Evolutionary conservation across 2,797 vertebrate genomes (phyloP).

Genomic region (Mormyrus proboscirostris): DNA sequence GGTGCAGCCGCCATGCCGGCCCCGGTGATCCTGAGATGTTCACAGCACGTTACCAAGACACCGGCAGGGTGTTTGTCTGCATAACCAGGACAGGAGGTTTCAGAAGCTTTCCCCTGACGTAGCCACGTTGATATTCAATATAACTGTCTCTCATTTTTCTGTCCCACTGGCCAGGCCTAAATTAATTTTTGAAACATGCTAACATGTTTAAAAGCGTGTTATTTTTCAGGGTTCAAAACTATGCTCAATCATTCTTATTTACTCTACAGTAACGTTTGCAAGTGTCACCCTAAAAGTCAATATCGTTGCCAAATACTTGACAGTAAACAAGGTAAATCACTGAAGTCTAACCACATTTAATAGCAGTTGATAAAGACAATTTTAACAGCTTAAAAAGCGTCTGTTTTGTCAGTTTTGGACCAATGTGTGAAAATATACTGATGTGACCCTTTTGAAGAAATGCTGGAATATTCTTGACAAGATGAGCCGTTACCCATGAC

Average conservation of each 20-base stretch:
- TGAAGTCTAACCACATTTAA: not conserved
- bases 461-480: not conserved
- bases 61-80: conserved; percentile 44
- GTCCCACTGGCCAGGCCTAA: not conserved
- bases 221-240: not conserved
- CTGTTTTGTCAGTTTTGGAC: not conserved
- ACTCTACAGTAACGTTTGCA: not conserved
- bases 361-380: not conserved
- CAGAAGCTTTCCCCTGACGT: conserved; percentile 44
- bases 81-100: conserved; percentile 40
- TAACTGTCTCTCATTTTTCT: conserved; percentile 22
- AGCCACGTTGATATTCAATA: conserved; percentile 44
- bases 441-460: not conserved
- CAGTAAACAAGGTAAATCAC: not conserved
- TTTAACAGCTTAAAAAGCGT: not conserved
- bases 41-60: conserved; percentile 47
- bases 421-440: not conserved
- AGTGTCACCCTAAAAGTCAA: not conserved
- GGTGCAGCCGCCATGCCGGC: conserved; percentile 12
- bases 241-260: not conserved
- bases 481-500: not conserved
- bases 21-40: conserved; percentile 54
- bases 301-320: not conserved
- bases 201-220: not conserved
- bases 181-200: not conserved